Evolutionary conservation across 92 coral and sea anemone species (phyloP), one percentile per base, ranked within the genome.

Genomic region (Palythoa heliodiscus): DNA sequence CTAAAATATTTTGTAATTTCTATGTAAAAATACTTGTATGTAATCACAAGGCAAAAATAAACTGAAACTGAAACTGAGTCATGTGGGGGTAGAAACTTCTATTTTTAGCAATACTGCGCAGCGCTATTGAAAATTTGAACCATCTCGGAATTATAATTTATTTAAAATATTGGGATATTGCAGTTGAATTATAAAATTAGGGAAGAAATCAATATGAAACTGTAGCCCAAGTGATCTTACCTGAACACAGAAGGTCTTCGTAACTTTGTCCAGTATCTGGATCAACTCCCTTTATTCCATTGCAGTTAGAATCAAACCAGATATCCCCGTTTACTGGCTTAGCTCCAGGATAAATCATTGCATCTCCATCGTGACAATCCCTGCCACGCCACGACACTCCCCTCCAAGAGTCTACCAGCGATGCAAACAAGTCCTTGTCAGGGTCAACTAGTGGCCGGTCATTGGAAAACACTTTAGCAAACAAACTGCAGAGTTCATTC

Each of bases 381-480:
- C 87, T 90, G 0, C 99, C 99, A 24, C 99, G 87, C 99, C 99
- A 96, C 12, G 97, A 92, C 6, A 72, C 76, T 1, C 99, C 99
- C 17, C 99, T 86, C 89, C 92, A 91, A 1, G 95, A 81, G 58
- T 80, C 77, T 70, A 87, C 84, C 11, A 82, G 37, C 0, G 93
- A 85, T 52, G 98, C 90, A 67, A 92, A 94, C n/a, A 86, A 88
- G 72, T 96, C 99, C 48, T 85, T 89, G 52, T 96, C 99, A 25
- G 84, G 76, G 73, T 96, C 99, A 43, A 92, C n/a, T 11, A 93
- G 72, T 1, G 99, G 99, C 69, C 87, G 83, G 81, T 92, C 93
- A 70, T 90, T 76, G 4, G 53, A 67, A 55, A 91, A 96, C 37
- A 96, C 97, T 70, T 86, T 86, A 3, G 83, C 80, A 48, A 94